Base-by-base conservation (phyloP, 2,888 invertebrate genomes). In the Azorinus chamasolen region DNA sequence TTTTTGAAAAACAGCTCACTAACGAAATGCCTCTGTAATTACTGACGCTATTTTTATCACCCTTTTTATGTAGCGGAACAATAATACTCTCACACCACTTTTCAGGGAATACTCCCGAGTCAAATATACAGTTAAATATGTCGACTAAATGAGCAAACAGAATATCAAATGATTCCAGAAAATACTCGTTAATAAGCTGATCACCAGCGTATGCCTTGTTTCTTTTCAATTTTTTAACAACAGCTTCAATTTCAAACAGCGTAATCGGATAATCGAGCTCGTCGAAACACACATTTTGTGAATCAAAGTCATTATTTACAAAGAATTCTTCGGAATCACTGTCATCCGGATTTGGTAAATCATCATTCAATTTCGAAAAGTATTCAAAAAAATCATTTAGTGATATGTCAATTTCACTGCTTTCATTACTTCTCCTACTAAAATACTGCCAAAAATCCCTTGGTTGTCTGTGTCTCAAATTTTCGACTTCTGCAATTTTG, bases 21-120 rank as follows among this genome's bases (percentile, higher is more conserved):
- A 66, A 25, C 12, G 57, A 57, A 16, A 63, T 54, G 24, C 57
- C 57, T 25, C 66, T 25, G 24, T 66, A 66, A 55, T 66, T 66
- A 5, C 46, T 18, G 12, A 39, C 57, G 32, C 32, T 22, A 22
- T 46, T 39, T 20, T 12, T 16, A 22, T 57, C 65, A 46, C 43
- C 18, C 25, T 65, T 57, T 27, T 65, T 63, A 37, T 20, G 41
- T n/a, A 63, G 6, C 6, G 63, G 63, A n/a, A 53, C 43, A 39
- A 53, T 39, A 41, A 63, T 53, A 53, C 63, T 53, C n/a, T 53
- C 63, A 22, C 41, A 18, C 63, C 63, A 63, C 16, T 41, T 50
- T 12, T 39, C 32, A 24, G 53, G 63, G 41, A 53, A 63, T 39
- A 6, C 16, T 16, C 61, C 61, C 5, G 48, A 32, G 37, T 61